These are phyloP conservation scores for Myotis lucifugus DNA, from an alignment of 2,113 vertebrate species.

Conservation along the genomic window DNA sequence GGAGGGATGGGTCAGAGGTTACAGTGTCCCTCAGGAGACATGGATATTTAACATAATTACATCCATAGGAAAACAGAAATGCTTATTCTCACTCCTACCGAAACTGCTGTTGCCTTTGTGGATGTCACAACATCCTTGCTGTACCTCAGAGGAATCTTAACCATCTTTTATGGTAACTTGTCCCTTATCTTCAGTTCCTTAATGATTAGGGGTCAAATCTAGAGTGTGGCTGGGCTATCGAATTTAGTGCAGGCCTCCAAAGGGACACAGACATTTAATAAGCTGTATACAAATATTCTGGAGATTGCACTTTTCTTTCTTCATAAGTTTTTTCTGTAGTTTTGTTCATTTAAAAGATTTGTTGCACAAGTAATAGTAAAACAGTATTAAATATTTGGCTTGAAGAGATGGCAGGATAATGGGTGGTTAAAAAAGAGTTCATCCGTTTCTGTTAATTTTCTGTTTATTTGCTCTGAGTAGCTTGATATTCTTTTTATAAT, in stretches of 20 bases:
- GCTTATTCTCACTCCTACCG: background rate
- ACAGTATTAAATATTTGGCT: conserved; percentile 29
- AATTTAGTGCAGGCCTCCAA: background rate
- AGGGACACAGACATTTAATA: background rate
- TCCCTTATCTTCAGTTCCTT: background rate
- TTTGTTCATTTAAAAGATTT: conserved; percentile 35
- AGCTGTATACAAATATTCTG: background rate
- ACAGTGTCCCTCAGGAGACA: background rate
- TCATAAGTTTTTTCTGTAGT: background rate
- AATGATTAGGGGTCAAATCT: background rate
- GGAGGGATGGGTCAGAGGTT: background rate
- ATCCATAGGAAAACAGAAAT: background rate
- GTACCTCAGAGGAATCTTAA: background rate
- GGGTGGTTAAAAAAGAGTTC: background rate
- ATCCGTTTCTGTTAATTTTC: conserved; percentile 21
- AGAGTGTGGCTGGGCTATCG: background rate
- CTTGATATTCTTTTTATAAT: conserved; percentile 24
- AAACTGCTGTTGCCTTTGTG: background rate
- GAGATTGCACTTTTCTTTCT: background rate
- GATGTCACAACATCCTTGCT: background rate
- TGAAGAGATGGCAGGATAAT: conserved; percentile 26
- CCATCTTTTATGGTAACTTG: background rate
- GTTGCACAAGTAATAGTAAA: background rate
- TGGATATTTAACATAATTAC: background rate
- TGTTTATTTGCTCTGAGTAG: conserved; percentile 24